Evolutionary conservation across 1,140 invertebrate species (phyloP), one percentile per base, ranked within the genome.

Genomic region (Fopius arisanus): DNA sequence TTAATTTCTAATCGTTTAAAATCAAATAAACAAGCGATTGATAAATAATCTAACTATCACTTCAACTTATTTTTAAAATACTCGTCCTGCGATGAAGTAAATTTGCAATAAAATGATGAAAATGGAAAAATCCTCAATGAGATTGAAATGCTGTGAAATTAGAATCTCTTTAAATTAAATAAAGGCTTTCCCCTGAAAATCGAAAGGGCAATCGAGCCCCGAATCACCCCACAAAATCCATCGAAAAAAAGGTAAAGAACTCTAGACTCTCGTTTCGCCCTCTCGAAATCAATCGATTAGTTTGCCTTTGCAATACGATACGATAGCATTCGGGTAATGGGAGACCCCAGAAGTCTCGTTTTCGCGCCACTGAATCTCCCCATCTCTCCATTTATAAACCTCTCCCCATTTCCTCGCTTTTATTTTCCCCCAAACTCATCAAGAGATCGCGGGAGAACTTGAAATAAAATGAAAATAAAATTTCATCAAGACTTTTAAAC

Each of bases 291-390:
- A 69, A 79, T 79, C 78, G 78, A 78, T 78, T 79, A 69, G 77
- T 80, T 78, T 77, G 74, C 77, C 74, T 21, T 81, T 80, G 73
- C 74, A 76, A 72, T 70, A 70, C 77, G 78, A 83, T 83, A 80
- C 78, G 75, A 73, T 23, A 40, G 40, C 21, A 19, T 16, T 41
- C 23, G 31, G 28, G 63, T 70, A 48, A 70, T 70, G 40, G 40
- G 41, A 54, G 54, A 29, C 62, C 26, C 26, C 9, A 19, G 14
- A 41, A 66, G 65, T 26, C 43, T 40, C 51, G 14, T 73, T 67
- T 41, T 19, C 43, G 40, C 40, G 16, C 67, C 41, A 54, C 41
- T 69, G 41, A 69, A 69, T 69, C 67, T 54, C 28, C 66, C 26
- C 26, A 23, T 28, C 23, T 59, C 54, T 59, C 54, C 54, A 59